Evolutionary conservation across 1,140 invertebrate species (phyloP).

Genomic region (Trinorchestia longiramus): DNA sequence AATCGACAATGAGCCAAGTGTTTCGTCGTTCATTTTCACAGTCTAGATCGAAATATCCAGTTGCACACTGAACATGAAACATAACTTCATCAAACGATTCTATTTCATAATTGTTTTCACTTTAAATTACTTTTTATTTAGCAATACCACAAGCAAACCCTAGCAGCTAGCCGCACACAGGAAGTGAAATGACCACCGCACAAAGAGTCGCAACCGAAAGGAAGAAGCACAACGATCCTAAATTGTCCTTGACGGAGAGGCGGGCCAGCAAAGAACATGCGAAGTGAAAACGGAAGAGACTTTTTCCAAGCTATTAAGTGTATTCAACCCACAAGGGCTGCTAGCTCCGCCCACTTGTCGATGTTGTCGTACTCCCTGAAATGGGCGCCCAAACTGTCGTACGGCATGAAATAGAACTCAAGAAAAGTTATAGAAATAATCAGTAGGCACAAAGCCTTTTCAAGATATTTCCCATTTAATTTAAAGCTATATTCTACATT

Average conservation of each 20-base stretch:
- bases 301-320: constrained; percentile 19
- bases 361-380: constrained; percentile 3
- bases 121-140: background rate
- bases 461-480: background rate
- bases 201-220: background rate
- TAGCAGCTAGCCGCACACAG: background rate
- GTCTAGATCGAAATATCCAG: background rate
- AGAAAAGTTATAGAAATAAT: background rate
- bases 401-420: background rate
- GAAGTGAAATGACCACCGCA: background rate
- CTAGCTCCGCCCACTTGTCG: background rate
- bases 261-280: background rate
- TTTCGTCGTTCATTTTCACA: background rate
- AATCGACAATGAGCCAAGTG: background rate
- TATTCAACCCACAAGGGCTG: background rate
- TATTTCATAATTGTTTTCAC: background rate
- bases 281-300: constrained; percentile 23
- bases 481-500: background rate
- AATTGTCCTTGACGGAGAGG: constrained; percentile 12
- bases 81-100: background rate
- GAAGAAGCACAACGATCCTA: background rate
- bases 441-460: background rate
- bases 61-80: background rate
- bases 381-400: background rate
- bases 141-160: background rate